Evolutionary conservation across 30 jellyfish, hydroid and myxozoan genomes (phyloP).

Genomic region (Cassiopea xamachana): DNA sequence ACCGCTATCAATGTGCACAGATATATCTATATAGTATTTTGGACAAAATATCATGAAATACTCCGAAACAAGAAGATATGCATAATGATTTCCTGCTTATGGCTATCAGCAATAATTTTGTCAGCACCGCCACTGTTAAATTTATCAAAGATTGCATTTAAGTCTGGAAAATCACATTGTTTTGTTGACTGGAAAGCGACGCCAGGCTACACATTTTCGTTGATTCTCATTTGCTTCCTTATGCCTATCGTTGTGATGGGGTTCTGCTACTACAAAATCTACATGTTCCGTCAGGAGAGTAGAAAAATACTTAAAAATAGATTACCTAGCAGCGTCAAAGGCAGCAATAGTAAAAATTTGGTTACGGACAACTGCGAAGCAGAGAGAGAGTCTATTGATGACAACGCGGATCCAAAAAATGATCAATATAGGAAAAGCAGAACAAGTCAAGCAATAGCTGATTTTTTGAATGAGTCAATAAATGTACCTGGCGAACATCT

Average conservation of each 20-base stretch:
- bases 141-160: conserved; percentile 32
- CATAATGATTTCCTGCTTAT: neutral
- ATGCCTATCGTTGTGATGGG: conserved; percentile 39
- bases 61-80: neutral
- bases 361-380: neutral
- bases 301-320: neutral
- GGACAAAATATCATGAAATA: conserved; percentile 39
- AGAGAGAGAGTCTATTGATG: neutral
- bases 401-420: neutral
- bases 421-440: neutral
- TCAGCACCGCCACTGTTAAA: conserved; percentile 43
- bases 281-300: conserved; percentile 28
- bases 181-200: conserved; percentile 61
- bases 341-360: neutral
- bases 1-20: conserved; percentile 63
- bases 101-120: conserved; percentile 26
- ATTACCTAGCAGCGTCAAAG: neutral
- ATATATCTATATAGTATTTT: conserved; percentile 26
- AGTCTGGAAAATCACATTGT: conserved; percentile 50
- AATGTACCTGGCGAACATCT: neutral
- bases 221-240: conserved; percentile 39
- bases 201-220: conserved; percentile 36
- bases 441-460: neutral
- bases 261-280: conserved; percentile 32
- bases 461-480: neutral